Conservation (phyloP, 2,888 invertebrate species). For the Drosophila hawaiiensis region DNA sequence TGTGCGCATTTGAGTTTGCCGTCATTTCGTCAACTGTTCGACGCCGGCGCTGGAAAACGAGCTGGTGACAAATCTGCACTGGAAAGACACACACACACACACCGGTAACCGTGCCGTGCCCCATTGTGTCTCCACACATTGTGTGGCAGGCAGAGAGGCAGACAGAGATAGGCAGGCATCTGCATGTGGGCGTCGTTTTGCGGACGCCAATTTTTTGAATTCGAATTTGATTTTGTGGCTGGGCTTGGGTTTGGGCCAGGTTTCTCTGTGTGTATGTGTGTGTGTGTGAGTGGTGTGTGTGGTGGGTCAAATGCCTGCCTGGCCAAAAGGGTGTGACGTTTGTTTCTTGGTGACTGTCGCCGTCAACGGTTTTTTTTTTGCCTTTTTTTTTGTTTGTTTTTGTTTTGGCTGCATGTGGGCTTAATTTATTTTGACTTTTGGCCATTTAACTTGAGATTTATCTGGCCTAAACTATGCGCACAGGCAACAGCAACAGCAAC, state of each 20-base stretch:
- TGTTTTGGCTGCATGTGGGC: slow-evolving; percentile 70
- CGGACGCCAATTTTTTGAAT: slow-evolving; percentile 61
- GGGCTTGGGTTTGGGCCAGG: slow-evolving; percentile 25
- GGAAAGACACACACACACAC: background rate
- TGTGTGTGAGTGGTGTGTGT: background rate
- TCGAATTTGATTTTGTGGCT: slow-evolving; percentile 54
- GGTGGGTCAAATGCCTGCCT: slow-evolving; percentile 75
- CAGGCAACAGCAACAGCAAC: slow-evolving; percentile 42
- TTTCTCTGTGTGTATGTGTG: background rate
- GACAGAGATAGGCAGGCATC: slow-evolving; percentile 48
- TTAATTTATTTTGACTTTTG: slow-evolving; percentile 83
- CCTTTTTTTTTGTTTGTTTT: slow-evolving; percentile 44
- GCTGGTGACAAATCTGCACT: slow-evolving; percentile 75
- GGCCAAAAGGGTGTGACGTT: slow-evolving; percentile 80
- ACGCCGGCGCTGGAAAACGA: slow-evolving; percentile 54
- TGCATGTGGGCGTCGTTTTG: slow-evolving; percentile 77
- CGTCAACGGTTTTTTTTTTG: slow-evolving; percentile 45
- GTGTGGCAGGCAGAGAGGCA: slow-evolving; percentile 28
- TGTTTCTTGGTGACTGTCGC: slow-evolving; percentile 74
- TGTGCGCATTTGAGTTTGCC: slow-evolving; percentile 67
- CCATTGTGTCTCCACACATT: slow-evolving; percentile 56
- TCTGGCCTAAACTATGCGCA: slow-evolving; percentile 79
- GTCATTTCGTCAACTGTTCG: slow-evolving; percentile 71
- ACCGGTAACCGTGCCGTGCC: slow-evolving; percentile 58
- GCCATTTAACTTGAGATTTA: slow-evolving; percentile 82